A percentile compares a stretch with the other conserved stretches of the same genome.
phyloP scores from a whole-genome alignment of 2,113 vertebrate species.

The Hymenochirus boettgeri region DNA sequence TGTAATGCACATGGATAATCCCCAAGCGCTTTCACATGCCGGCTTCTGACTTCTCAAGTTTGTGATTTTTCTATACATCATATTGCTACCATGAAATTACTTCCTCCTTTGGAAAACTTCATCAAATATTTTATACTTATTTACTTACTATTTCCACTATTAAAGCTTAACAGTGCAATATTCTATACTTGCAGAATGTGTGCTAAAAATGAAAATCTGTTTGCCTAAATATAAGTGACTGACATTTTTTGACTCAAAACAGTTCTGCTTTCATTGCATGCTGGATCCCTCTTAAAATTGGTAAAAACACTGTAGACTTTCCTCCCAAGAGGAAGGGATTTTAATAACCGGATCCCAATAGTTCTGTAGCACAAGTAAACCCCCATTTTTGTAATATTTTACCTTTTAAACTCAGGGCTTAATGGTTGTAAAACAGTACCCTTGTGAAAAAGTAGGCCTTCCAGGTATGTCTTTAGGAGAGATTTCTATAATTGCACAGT shows the following conservation, averaged over 20 bases:
- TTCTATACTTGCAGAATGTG: conserved; percentile 16
- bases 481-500: neutral
- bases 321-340: neutral
- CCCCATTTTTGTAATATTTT: neutral
- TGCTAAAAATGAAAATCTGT: conserved; percentile 9
- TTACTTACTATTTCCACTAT: conserved; percentile 30
- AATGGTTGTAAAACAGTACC: conserved; percentile 7
- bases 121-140: conserved; percentile 31
- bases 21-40: conserved; percentile 18
- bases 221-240: conserved; percentile 7
- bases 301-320: conserved; percentile 23
- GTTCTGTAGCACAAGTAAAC: neutral
- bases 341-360: neutral
- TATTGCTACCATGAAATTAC: conserved; percentile 23
- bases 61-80: neutral
- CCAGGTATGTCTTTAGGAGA: neutral
- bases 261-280: neutral
- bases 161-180: conserved; percentile 35
- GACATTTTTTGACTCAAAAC: neutral
- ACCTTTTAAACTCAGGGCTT: conserved; percentile 32
- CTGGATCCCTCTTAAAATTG: conserved; percentile 22
- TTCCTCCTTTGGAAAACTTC: conserved; percentile 4
- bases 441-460: neutral
- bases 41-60: conserved; percentile 17
- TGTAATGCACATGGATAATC: conserved; percentile 17